These are phyloP conservation scores for Montipora capitata DNA, from an alignment of 92 coral and sea anemone species.

Conservation along the genomic window DNA sequence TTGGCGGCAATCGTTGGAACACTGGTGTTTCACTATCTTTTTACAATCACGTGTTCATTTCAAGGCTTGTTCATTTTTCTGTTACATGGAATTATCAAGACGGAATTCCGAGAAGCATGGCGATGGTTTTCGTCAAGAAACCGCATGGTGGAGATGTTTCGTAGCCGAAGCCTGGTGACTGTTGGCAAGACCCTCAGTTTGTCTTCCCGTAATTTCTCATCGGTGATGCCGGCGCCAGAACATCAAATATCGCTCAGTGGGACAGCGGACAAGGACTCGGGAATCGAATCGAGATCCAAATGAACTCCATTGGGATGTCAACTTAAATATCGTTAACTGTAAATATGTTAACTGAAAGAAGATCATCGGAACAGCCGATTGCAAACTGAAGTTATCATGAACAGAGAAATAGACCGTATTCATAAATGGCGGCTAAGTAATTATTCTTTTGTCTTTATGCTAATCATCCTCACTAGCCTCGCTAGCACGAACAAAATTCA, in stretches of 20 bases:
- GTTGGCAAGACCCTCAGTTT: constrained; percentile 12
- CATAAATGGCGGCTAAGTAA: no score
- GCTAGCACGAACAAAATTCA: no score
- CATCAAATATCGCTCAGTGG: constrained; percentile 40
- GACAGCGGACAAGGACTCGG: constrained; percentile 62
- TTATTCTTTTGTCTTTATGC: no score
- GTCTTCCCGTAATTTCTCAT: constrained; percentile 50
- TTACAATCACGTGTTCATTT: constrained; percentile 94
- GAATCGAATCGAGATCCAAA: constrained; percentile 70
- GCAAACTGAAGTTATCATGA: no score
- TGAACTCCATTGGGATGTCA: constrained; percentile 15
- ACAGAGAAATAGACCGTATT: no score
- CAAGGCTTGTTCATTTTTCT: constrained; percentile 93
- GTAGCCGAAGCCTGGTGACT: constrained; percentile 63
- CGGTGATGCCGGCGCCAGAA: constrained; percentile 3
- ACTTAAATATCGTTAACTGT: neutral
- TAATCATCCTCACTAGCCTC: no score
- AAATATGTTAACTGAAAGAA: no score
- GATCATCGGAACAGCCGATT: no score
- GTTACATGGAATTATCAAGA: constrained; percentile 93
- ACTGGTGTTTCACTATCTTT: constrained; percentile 87
- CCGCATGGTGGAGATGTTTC: constrained; percentile 75
- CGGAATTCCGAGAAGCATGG: constrained; percentile 95
- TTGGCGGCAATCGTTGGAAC: constrained; percentile 87
- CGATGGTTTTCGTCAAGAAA: constrained; percentile 64